These are phyloP conservation scores for Miniopterus natalensis DNA, from an alignment of 2,113 vertebrate genomes.

Conservation along the genomic window DNA sequence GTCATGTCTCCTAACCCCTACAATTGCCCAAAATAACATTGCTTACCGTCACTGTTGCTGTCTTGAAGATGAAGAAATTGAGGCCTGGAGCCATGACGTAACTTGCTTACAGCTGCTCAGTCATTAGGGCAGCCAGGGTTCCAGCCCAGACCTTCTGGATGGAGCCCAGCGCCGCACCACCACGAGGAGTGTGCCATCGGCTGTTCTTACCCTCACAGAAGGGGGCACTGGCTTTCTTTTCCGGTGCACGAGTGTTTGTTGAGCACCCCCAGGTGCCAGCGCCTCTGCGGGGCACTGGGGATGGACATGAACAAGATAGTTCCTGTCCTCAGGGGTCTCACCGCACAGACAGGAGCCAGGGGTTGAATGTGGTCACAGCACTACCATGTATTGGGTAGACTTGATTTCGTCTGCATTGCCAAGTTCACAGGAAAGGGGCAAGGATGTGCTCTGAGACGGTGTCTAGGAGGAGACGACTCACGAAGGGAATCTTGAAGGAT, in stretches of 20 bases:
- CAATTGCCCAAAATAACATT: not conserved
- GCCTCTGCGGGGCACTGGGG: not conserved
- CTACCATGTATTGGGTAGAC: not conserved
- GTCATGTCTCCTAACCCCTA: not conserved
- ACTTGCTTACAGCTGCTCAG: not conserved
- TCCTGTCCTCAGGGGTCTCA: not conserved
- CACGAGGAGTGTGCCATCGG: rapidly evolving
- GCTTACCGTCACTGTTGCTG: not conserved
- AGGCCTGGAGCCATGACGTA: not conserved
- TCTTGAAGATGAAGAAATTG: not conserved
- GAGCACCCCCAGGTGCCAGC: too few relatives aligned
- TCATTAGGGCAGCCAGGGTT: not conserved
- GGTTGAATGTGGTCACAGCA: not conserved
- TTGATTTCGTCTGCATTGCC: not conserved
- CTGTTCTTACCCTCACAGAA: not conserved
- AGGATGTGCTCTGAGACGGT: not conserved
- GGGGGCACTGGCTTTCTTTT: not conserved
- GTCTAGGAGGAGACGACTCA: not conserved
- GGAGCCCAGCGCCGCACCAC: not conserved
- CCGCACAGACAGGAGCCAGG: not conserved
- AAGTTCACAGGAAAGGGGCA: not conserved
- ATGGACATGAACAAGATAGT: not conserved
- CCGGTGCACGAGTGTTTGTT: not conserved
- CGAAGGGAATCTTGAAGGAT: not conserved
- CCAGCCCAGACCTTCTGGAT: not conserved